Evolutionary conservation across 2,888 invertebrate species (phyloP).

Genomic region (Cantharis flavilabris): DNA sequence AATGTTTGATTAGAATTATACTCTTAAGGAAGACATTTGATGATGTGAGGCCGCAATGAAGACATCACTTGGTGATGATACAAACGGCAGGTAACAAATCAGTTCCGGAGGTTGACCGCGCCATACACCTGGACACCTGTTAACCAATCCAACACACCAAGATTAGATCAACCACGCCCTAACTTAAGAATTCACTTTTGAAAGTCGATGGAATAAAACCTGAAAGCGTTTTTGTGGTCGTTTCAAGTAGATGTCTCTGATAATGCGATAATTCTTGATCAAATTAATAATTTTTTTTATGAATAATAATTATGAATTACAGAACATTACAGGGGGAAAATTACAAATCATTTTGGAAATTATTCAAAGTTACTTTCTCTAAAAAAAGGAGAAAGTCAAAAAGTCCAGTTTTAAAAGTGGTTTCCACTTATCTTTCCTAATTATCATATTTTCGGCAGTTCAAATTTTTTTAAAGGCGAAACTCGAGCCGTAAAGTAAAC

Average conservation of each 20-base stretch:
- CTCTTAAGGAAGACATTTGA: slow-evolving; percentile 14
- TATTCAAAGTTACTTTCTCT: too few relatives aligned
- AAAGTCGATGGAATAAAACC: slow-evolving; percentile 25
- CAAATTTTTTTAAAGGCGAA: too few relatives aligned
- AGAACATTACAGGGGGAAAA: too few relatives aligned
- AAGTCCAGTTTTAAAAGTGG: too few relatives aligned
- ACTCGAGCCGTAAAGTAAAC: too few relatives aligned
- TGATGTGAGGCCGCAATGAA: slow-evolving; percentile 42
- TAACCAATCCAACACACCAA: slow-evolving; percentile 39
- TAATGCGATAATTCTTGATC: neutral
- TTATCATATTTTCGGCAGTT: too few relatives aligned
- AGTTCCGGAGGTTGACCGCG: slow-evolving; percentile 44
- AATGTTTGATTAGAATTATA: neutral
- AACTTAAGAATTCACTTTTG: slow-evolving; percentile 29
- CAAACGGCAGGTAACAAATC: slow-evolving; percentile 48
- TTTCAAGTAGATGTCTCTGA: neutral
- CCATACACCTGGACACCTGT: slow-evolving; percentile 44
- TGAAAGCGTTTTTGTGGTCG: slow-evolving; percentile 7
- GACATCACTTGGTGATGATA: slow-evolving; percentile 42
- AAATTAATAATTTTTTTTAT: neutral
- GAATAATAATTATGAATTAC: neutral
- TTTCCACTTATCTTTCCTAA: too few relatives aligned
- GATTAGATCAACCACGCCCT: slow-evolving; percentile 38
- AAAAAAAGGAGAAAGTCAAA: too few relatives aligned
- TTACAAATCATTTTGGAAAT: too few relatives aligned